Base-by-base conservation (phyloP, 1,140 invertebrate genomes). In the Drosophila nebulosa region DNA sequence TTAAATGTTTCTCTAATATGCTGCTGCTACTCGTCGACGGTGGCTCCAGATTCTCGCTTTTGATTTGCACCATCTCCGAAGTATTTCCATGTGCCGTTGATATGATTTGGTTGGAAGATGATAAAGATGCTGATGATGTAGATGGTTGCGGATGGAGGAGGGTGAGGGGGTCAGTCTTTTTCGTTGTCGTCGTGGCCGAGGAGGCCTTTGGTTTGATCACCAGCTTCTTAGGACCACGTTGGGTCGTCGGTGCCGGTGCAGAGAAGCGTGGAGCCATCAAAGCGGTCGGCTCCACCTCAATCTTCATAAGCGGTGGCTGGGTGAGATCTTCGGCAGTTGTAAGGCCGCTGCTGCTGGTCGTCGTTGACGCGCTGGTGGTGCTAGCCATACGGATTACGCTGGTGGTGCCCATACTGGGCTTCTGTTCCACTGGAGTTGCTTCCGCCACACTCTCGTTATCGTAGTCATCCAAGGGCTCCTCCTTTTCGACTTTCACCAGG, bases 371-470 rank as follows among this genome's bases (percentile, higher is more conserved):
- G 32, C 60, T 63, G 63, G 74, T 65, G 4, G 86, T 79, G 64
- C 79, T 89, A 39, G 90, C 90, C 90, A 91, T 90, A 30, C 90
- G 84, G 42, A 91, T 91, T 22, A 91, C 90, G 60, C 90, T 91
- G 24, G 85, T 89, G 51, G 90, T 89, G 51, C 68, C 80, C 18
- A 78, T 0, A 27, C 61, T 86, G 5, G 78, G 69, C 58, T 81
- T 86, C 12, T 85, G 57, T 36, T 84, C 80, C 46, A 68, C 10
- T 5, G 30, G 22, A 12, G 21, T 12, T 9, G 22, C 14, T 63
- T 46, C 30, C 3, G 35, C 24, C 26, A 58, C 65, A 14, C 18
- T 61, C 32, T 80, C 79, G 10, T 24, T 61, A 36, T 78, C 79
- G 36, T 88, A 90, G 4, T 90, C 89, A 12, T 90, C 89, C 21